Conservation (phyloP, 2,888 invertebrate species). For the Acrobasis suavella region DNA sequence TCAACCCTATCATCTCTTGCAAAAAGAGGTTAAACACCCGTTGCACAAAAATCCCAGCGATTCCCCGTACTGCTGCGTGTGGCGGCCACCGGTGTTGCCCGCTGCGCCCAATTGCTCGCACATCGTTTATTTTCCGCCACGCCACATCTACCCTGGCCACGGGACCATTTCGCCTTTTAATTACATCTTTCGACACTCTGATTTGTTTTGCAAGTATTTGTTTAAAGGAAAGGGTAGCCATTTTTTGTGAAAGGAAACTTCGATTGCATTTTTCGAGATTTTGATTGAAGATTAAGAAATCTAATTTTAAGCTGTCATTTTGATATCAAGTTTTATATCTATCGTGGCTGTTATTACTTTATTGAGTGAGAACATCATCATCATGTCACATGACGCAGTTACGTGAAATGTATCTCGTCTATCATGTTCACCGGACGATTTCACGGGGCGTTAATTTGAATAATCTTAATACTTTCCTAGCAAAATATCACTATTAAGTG, state of each 20-base stretch:
- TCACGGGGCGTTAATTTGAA: slow-evolving; percentile 29
- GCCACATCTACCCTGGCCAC: slow-evolving; percentile 55
- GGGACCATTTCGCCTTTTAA: slow-evolving; percentile 47
- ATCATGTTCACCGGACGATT: slow-evolving; percentile 11
- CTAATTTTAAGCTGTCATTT: slow-evolving; percentile 16
- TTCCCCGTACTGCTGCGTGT: slow-evolving; percentile 61
- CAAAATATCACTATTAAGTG: slow-evolving; percentile 4
- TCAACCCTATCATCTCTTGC: not conserved
- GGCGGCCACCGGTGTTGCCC: slow-evolving; percentile 54
- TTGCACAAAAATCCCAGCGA: slow-evolving; percentile 27
- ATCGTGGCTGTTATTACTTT: not conserved
- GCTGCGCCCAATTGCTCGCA: slow-evolving; percentile 61
- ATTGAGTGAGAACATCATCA: slow-evolving; percentile 10
- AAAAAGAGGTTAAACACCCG: slow-evolving; percentile 17
- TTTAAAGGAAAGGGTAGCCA: slow-evolving; percentile 16
- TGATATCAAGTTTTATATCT: slow-evolving; percentile 3
- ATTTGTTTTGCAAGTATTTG: slow-evolving; percentile 34
- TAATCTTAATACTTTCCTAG: slow-evolving; percentile 28
- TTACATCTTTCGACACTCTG: slow-evolving; percentile 60
- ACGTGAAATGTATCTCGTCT: slow-evolving; percentile 9
- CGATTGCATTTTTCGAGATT: slow-evolving; percentile 10
- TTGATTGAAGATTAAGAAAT: slow-evolving; percentile 5
- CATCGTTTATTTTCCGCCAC: slow-evolving; percentile 36
- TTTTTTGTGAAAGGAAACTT: slow-evolving; percentile 13
- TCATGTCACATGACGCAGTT: slow-evolving; percentile 15